Percentiles rank a stretch among this genome's conserved stretches.
phyloP scores from a whole-genome alignment of 2,797 vertebrate genomes.

The Champsocephalus esox region DNA sequence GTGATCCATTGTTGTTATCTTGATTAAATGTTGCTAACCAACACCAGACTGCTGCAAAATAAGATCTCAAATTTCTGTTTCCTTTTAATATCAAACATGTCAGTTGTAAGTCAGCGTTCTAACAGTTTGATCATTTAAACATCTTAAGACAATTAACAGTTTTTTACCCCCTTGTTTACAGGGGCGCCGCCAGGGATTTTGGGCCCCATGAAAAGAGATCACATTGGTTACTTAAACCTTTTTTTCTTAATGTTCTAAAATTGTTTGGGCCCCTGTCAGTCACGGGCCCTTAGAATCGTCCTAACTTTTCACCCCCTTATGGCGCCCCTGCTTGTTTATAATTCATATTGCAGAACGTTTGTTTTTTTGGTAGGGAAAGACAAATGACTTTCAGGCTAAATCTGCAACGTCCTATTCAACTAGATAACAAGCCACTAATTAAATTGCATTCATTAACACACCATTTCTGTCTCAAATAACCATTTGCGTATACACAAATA shows the following conservation, averaged over 20 bases:
- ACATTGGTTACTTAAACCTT: too few relatives aligned
- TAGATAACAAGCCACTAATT: background rate
- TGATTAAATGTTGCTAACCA: conserved; percentile 54
- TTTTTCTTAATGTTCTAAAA: too few relatives aligned
- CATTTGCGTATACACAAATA: background rate
- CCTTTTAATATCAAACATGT: conserved; percentile 25
- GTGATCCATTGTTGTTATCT: conserved; percentile 59
- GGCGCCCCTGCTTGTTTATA: too few relatives aligned
- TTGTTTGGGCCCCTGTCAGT: too few relatives aligned
- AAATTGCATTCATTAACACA: background rate
- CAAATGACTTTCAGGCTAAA: background rate
- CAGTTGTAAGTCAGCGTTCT: background rate
- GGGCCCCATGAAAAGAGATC: too few relatives aligned
- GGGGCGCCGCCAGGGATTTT: too few relatives aligned
- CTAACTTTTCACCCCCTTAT: too few relatives aligned
- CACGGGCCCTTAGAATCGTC: too few relatives aligned
- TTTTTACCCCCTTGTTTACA: background rate
- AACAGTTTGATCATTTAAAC: background rate
- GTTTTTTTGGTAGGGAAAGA: background rate
- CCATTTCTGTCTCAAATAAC: background rate
- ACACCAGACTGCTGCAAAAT: conserved; percentile 18
- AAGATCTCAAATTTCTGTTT: conserved; percentile 24
- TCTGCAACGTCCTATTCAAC: background rate
- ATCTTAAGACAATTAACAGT: conserved; percentile 1
- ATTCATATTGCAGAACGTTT: too few relatives aligned